Evolutionary conservation across 2,113 vertebrate species (phyloP).

Genomic region (Recurvirostra avosetta): DNA sequence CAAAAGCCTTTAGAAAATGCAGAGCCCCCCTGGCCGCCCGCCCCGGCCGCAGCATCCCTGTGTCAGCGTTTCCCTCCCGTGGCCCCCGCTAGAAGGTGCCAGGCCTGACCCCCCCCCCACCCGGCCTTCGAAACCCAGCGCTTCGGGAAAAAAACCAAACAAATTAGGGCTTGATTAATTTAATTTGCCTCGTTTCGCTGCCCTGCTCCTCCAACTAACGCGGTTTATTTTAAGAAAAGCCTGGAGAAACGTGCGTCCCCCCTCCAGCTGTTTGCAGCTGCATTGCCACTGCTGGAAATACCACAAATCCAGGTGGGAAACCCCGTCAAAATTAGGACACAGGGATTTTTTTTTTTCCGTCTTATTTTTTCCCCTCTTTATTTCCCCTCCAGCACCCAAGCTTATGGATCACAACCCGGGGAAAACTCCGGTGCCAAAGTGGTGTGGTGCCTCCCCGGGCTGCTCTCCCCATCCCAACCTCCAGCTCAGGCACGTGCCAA

Average conservation of each 20-base stretch:
- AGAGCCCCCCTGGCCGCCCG: not conserved
- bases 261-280: not conserved
- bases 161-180: not conserved
- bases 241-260: accelerated
- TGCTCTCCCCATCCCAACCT: not conserved
- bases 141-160: not conserved
- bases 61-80: not conserved
- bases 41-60: not conserved
- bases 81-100: not conserved
- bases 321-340: accelerated
- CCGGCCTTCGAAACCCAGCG: accelerated
- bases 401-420: accelerated
- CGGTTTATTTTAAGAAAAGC: not conserved
- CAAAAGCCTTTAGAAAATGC: constrained; percentile 26
- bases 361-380: accelerated
- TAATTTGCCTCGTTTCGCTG: not conserved
- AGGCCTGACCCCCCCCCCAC: not conserved
- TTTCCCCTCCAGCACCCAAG: not conserved
- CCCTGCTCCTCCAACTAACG: accelerated
- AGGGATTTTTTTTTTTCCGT: too few species aligned
- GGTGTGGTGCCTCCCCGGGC: accelerated
- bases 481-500: accelerated
- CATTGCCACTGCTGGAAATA: accelerated
- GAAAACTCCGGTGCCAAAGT: accelerated
- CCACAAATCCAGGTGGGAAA: accelerated